Evolutionary conservation across 1,140 invertebrate genomes (phyloP), one percentile per base, ranked within the genome.

Genomic region (Conus betulinus): DNA sequence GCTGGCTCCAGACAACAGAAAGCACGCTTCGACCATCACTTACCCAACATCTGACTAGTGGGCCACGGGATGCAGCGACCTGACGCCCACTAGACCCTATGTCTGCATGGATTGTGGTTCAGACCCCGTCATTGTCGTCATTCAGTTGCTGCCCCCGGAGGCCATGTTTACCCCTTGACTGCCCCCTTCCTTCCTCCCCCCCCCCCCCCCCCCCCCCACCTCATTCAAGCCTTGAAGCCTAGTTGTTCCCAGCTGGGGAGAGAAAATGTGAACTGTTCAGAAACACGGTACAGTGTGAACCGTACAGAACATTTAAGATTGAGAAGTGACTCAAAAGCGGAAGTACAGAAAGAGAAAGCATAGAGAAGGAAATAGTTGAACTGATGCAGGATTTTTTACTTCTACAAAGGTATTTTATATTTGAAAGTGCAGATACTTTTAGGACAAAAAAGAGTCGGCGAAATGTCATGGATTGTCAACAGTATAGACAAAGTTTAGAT

Each of bases 1-100:
- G 60, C 27, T 55, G 76, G 74, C 17, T 71, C 83, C 63, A 86
- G 85, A 71, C 87, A 91, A 78, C 88, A 89, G 15, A 91, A 90
- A 79, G 90, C 83, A 74, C 79, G 90, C 71, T 87, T 91, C 60
- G 91, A 92, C 83, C 93, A 93, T 87, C 93, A 93, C 88, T 91
- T 95, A 60, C 94, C 94, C 8, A 95, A 94, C 92, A 95, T 95
- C 89, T 95, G 94, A 95, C 94, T 94, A 84, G 93, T 94, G 86
- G 94, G 94, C 91, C 94, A 95, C 94, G 94, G 94, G 94, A 93
- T 94, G 92, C 92, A 91, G 86, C 93, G 94, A 91, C 93, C 92
- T 85, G 94, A 95, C 88, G 92, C 92, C 87, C 92, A 91, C 84
- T 92, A 88, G 88, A 84, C 39, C 78, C 63, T 53, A 5, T 10